A percentile compares a stretch with the other conserved stretches of the same genome.
These are phyloP conservation scores for Thryonomys swinderianus DNA, from an alignment of 2,113 vertebrate genomes.

Conservation along the genomic window DNA sequence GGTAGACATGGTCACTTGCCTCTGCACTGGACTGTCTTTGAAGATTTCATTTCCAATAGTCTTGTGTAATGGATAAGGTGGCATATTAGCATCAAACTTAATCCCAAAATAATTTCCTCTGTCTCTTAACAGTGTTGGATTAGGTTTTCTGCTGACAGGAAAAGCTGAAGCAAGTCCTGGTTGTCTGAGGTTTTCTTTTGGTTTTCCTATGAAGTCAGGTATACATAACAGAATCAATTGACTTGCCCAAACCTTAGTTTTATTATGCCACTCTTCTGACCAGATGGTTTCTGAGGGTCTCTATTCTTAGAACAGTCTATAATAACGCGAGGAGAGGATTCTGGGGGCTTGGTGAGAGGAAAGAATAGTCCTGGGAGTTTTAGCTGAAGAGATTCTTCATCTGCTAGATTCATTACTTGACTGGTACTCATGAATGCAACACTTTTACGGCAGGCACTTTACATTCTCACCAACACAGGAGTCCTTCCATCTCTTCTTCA, in stretches of 20 bases:
- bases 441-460: background rate
- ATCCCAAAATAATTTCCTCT: conserved; percentile 68
- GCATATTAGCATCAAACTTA: conserved; percentile 75
- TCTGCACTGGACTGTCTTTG: conserved; percentile 80
- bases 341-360: background rate
- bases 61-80: conserved; percentile 66
- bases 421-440: background rate
- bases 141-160: conserved; percentile 78
- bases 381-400: background rate
- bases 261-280: background rate
- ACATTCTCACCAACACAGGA: background rate
- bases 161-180: conserved; percentile 83
- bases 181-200: conserved; percentile 91
- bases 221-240: conserved; percentile 30
- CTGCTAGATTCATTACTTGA: background rate
- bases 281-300: background rate
- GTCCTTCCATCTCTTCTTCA: background rate
- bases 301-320: background rate
- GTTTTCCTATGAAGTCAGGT: conserved; percentile 86
- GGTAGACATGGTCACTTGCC: conserved; percentile 73
- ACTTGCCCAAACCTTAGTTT: background rate
- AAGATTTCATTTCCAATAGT: conserved; percentile 77
- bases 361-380: background rate
- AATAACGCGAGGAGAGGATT: background rate
- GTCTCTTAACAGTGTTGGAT: conserved; percentile 63